Percentiles rank a stretch among this genome's conserved stretches.
phyloP scores from a whole-genome alignment of 2,113 vertebrate species.

The Hemicordylus capensis region DNA sequence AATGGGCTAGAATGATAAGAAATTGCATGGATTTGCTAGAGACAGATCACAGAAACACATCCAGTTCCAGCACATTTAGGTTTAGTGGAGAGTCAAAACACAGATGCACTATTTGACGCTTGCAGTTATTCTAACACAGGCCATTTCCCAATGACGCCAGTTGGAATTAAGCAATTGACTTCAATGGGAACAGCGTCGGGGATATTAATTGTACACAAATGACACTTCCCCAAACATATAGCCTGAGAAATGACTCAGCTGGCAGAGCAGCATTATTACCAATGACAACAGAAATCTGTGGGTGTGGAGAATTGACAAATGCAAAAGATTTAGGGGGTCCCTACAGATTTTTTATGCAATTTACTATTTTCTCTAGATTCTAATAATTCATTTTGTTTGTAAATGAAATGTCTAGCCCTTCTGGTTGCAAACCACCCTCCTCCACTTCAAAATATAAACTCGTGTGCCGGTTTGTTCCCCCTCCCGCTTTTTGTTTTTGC shows the following conservation, averaged over 20 bases:
- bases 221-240: constrained; percentile 23
- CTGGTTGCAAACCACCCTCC: constrained; percentile 5
- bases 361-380: constrained; percentile 28
- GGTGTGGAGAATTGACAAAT: constrained; percentile 30
- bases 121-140: background rate
- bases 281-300: constrained; percentile 28
- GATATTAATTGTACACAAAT: constrained; percentile 37
- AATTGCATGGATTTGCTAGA: background rate
- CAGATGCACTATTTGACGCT: background rate
- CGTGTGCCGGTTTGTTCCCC: background rate
- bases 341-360: constrained; percentile 19
- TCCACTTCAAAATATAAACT: background rate
- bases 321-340: constrained; percentile 21
- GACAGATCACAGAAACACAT: background rate
- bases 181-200: constrained; percentile 16
- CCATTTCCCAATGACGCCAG: background rate
- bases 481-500: background rate
- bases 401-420: constrained; percentile 24
- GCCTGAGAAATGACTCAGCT: constrained; percentile 30
- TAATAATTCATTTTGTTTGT: constrained; percentile 27
- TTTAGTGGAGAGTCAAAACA: background rate
- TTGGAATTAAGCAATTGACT: constrained; percentile 19
- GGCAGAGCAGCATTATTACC: constrained; percentile 15
- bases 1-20: background rate
- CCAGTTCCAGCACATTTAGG: too few relatives aligned